Conservation (phyloP, 1,140 invertebrate genomes). For the Eumeta japonica region DNA sequence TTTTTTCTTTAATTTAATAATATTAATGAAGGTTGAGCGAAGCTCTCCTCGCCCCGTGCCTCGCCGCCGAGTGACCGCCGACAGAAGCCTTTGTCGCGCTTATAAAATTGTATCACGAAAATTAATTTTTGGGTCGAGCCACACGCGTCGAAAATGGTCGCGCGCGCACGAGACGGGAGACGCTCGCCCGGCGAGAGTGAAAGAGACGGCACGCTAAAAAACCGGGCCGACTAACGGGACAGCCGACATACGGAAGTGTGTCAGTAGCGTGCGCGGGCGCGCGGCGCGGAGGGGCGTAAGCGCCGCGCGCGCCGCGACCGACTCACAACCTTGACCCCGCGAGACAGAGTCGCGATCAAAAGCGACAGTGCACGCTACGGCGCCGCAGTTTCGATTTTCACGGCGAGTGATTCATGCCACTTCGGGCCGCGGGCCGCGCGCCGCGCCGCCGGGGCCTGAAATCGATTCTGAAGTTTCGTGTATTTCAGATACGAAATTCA, state of each 20-base stretch:
- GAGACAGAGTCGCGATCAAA: slow-evolving; percentile 26
- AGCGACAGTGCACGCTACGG: too few species aligned
- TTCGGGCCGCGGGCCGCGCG: too few species aligned
- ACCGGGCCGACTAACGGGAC: slow-evolving; percentile 53
- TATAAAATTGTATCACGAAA: slow-evolving; percentile 50
- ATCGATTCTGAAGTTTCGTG: too few species aligned
- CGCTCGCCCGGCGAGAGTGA: slow-evolving; percentile 38
- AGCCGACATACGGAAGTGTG: slow-evolving; percentile 40
- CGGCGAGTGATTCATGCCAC: slow-evolving; percentile 49
- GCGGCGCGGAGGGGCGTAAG: slow-evolving; percentile 28
- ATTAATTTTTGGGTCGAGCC: slow-evolving; percentile 47
- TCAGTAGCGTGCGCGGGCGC: slow-evolving; percentile 42
- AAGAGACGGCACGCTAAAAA: slow-evolving; percentile 34
- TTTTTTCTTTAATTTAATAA: too few species aligned
- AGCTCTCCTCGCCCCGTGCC: background rate
- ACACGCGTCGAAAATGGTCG: slow-evolving; percentile 49
- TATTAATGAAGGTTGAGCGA: too few species aligned
- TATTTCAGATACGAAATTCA: too few species aligned
- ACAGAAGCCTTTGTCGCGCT: too few species aligned
- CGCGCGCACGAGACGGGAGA: slow-evolving; percentile 30
- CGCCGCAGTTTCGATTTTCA: slow-evolving; percentile 50
- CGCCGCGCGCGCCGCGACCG: slow-evolving; percentile 10
- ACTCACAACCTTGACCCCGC: slow-evolving; percentile 40
- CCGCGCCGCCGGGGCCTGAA: too few species aligned
- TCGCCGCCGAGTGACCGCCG: too few species aligned